Percentiles rank a stretch among this genome's conserved stretches.
phyloP scores from a whole-genome alignment of 2,888 invertebrate species.

The Octonoba sinensis region DNA sequence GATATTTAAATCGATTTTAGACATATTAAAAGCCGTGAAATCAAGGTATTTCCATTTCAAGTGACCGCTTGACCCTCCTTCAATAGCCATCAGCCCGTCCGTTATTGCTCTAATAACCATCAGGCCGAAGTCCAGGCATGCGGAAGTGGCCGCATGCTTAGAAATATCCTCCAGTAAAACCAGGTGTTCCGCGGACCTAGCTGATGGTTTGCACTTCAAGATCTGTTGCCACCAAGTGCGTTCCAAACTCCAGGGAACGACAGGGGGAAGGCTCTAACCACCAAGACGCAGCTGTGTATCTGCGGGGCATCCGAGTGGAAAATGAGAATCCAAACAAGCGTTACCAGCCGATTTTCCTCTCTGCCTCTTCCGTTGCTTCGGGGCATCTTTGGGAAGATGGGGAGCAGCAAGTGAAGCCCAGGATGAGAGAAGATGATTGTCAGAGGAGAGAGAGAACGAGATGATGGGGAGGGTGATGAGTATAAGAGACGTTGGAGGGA shows the following conservation, averaged over 20 bases:
- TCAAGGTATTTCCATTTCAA: too few relatives aligned
- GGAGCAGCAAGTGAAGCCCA: slow-evolving; percentile 24
- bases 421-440: slow-evolving; percentile 57
- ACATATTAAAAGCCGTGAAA: too few relatives aligned
- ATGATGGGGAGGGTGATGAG: slow-evolving; percentile 7
- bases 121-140: slow-evolving; percentile 5
- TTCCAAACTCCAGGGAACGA: slow-evolving; percentile 18
- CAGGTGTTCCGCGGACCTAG: slow-evolving; percentile 36
- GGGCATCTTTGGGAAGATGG: not conserved
- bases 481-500: slow-evolving; percentile 11
- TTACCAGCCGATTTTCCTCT: slow-evolving; percentile 40
- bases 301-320: slow-evolving; percentile 37
- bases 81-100: slow-evolving; percentile 49
- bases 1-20: too few relatives aligned
- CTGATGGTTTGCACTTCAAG: slow-evolving; percentile 33
- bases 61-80: too few relatives aligned
- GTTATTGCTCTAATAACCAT: slow-evolving; percentile 54
- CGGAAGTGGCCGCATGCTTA: slow-evolving; percentile 4
- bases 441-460: slow-evolving; percentile 8
- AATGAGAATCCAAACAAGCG: slow-evolving; percentile 64
- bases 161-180: slow-evolving; percentile 14
- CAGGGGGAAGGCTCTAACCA: not conserved
- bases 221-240: slow-evolving; percentile 43
- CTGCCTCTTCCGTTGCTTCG: not conserved
- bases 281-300: slow-evolving; percentile 57